These are phyloP conservation scores for Anguilla japonica DNA, from an alignment of 2,113 vertebrate species.

Conservation along the genomic window DNA sequence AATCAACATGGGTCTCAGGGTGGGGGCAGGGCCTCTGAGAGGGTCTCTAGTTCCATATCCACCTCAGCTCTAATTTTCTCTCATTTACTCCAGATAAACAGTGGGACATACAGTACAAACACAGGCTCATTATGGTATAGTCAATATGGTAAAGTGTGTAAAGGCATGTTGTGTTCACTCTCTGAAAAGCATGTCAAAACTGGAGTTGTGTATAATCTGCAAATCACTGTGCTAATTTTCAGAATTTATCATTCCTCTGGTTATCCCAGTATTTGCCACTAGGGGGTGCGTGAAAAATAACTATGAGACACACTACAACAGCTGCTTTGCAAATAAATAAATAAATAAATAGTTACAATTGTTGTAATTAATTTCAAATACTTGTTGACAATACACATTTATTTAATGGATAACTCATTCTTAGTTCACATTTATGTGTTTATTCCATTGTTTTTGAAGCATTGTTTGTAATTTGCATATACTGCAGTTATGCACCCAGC, in stretches of 20 bases:
- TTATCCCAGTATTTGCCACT: not conserved
- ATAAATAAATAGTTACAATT: not conserved
- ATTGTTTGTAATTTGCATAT: no score
- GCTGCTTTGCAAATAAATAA: not conserved
- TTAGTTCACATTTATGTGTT: no score
- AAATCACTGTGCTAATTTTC: no score
- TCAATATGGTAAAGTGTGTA: no score
- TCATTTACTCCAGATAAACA: not conserved
- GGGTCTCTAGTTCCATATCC: not conserved
- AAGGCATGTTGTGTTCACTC: not conserved
- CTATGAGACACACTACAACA: not conserved
- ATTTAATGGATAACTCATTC: no score
- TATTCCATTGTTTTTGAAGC: no score
- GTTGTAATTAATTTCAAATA: not conserved
- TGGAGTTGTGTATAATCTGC: no score
- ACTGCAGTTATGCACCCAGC: not conserved
- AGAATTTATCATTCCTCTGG: not conserved
- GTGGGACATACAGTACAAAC: constrained; percentile 2
- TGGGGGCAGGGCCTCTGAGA: not conserved
- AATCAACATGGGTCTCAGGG: constrained; percentile 18
- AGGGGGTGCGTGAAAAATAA: not conserved
- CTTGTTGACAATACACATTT: no score
- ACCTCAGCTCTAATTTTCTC: not conserved
- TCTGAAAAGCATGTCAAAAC: not conserved
- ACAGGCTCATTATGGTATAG: not conserved